A percentile compares a stretch with the other conserved stretches of the same genome.
These are phyloP conservation scores for Apotomis turbidana DNA, from an alignment of 2,888 invertebrate species.

Conservation along the genomic window DNA sequence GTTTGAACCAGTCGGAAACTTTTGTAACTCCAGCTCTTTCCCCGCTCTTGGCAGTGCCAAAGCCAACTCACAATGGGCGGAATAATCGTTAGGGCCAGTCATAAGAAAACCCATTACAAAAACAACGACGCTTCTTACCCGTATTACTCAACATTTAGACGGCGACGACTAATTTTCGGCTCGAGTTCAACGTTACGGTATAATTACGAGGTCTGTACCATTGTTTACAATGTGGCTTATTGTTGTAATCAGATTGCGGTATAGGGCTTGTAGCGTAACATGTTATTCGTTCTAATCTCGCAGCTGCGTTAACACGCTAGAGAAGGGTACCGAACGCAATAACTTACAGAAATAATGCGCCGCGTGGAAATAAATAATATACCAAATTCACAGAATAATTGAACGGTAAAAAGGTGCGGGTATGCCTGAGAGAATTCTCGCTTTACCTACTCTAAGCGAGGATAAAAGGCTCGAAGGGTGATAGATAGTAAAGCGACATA, in stretches of 20 bases:
- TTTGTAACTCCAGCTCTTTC: conserved; percentile 83
- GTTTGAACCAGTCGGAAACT: conserved; percentile 83
- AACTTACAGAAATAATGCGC: conserved; percentile 28
- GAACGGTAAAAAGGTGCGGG: conserved; percentile 32
- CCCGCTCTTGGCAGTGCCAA: conserved; percentile 75
- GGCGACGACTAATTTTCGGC: conserved; percentile 67
- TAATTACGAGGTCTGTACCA: conserved; percentile 39
- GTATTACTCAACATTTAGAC: conserved; percentile 74
- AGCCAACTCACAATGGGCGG: conserved; percentile 74
- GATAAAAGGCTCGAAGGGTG: conserved; percentile 62
- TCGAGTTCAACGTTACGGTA: conserved; percentile 44
- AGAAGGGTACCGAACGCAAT: conserved; percentile 31
- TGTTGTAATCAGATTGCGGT: conserved; percentile 32
- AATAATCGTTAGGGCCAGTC: conserved; percentile 81
- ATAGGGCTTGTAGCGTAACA: conserved; percentile 26
- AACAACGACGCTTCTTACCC: conserved; percentile 75
- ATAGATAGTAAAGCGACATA: conserved; percentile 64
- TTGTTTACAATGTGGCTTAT: conserved; percentile 36
- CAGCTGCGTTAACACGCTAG: conserved; percentile 34
- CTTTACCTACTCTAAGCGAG: conserved; percentile 42
- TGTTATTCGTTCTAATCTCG: conserved; percentile 37
- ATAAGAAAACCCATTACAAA: conserved; percentile 80
- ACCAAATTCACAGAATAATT: conserved; percentile 33
- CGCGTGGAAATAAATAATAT: conserved; percentile 28
- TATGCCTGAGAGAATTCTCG: conserved; percentile 25